Conservation (phyloP, 2,888 invertebrate species). For the Hypomecis atomaria region DNA sequence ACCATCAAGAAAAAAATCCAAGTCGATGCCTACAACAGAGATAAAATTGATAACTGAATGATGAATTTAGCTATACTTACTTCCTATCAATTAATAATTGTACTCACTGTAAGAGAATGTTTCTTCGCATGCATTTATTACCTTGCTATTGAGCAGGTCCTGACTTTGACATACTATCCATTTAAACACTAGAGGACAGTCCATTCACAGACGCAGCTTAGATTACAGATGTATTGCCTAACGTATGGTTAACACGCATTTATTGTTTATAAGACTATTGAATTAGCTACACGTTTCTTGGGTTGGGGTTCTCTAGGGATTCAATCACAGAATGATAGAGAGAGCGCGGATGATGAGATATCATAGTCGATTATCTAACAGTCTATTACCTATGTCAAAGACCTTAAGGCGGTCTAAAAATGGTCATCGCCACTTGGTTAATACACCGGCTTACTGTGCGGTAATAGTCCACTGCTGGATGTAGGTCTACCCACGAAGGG, state of each 20-base stretch:
- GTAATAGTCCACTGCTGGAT: no score
- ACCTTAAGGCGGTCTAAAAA: no score
- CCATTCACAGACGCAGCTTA: conserved; percentile 50
- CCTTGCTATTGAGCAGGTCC: conserved; percentile 63
- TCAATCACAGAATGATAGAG: background rate
- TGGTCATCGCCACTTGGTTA: no score
- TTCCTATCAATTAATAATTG: conserved; percentile 31
- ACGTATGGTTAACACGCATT: conserved; percentile 55
- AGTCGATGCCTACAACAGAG: no score
- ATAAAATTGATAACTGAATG: no score
- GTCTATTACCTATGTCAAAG: no score
- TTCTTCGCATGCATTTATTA: conserved; percentile 66
- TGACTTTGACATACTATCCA: conserved; percentile 69
- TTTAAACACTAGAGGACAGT: conserved; percentile 64
- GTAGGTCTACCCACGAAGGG: no score
- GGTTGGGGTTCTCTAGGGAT: conserved; percentile 31
- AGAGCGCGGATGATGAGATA: no score
- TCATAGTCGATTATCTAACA: no score
- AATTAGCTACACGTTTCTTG: conserved; percentile 13
- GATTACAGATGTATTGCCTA: conserved; percentile 55
- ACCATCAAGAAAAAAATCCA: no score
- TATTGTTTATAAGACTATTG: conserved; percentile 41
- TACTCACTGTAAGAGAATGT: conserved; percentile 47
- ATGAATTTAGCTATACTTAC: no score
- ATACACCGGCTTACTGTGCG: no score